Evolutionary conservation across 2,888 invertebrate genomes (phyloP).

Genomic region (Drosophila hamatofila): DNA sequence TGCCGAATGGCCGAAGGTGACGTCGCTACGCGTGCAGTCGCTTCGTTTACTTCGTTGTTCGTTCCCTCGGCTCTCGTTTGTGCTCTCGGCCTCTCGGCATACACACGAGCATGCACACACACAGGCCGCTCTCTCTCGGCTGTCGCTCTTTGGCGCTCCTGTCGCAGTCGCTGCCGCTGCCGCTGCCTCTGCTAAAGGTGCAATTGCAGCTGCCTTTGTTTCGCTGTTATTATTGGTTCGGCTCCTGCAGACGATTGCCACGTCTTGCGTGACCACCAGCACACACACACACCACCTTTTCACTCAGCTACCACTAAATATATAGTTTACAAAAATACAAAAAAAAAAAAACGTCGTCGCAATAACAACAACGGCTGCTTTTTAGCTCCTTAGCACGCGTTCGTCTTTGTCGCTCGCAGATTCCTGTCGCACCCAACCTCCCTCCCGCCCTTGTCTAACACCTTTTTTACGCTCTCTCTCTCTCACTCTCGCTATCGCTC

Average conservation of each 20-base stretch:
- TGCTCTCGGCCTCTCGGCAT: conserved; percentile 21
- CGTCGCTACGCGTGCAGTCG: conserved; percentile 60
- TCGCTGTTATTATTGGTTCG: conserved; percentile 58
- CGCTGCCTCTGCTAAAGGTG: conserved; percentile 63
- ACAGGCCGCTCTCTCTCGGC: conserved; percentile 23
- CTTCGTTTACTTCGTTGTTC: conserved; percentile 40
- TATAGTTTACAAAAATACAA: conserved; percentile 41
- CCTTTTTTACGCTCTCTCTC: conserved; percentile 24
- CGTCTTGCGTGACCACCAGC: conserved; percentile 80
- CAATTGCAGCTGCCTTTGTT: conserved; percentile 80
- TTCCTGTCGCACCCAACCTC: conserved; percentile 51
- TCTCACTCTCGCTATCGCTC: conserved; percentile 3
- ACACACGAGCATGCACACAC: neutral
- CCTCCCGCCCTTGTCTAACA: conserved; percentile 4
- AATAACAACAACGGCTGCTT: conserved; percentile 42
- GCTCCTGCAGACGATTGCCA: conserved; percentile 52
- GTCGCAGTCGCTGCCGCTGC: conserved; percentile 4
- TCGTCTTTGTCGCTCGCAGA: conserved; percentile 56
- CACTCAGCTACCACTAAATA: conserved; percentile 72
- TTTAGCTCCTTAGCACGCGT: conserved; percentile 68
- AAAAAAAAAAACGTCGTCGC: conserved; percentile 40
- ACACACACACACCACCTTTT: conserved; percentile 55
- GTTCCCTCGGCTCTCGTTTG: conserved; percentile 22
- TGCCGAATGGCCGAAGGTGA: conserved; percentile 62
- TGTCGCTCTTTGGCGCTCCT: conserved; percentile 28